Percentiles rank a stretch among this genome's conserved stretches.
These are phyloP conservation scores for Denticeps clupeoides DNA, from an alignment of 2,797 vertebrate genomes.

Conservation along the genomic window DNA sequence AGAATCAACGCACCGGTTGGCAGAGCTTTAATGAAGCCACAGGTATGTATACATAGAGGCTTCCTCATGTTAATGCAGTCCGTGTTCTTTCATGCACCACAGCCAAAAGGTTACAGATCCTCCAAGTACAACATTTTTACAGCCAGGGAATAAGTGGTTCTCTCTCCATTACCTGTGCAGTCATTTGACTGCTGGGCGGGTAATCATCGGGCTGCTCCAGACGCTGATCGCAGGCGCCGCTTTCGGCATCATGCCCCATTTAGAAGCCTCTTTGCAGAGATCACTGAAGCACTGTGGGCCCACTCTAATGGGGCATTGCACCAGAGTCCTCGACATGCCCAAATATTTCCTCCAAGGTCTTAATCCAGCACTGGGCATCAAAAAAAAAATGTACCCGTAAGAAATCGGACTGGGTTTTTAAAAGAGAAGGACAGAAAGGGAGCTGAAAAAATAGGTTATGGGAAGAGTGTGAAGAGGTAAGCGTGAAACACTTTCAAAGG, in stretches of 20 bases:
- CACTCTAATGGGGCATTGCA: constrained; percentile 46
- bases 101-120: constrained; percentile 49
- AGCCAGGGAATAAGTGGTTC: constrained; percentile 41
- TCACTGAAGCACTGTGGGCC: constrained; percentile 42
- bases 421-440: too few relatives aligned
- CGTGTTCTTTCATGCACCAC: constrained; percentile 41
- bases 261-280: constrained; percentile 41
- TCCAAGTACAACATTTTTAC: constrained; percentile 40
- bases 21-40: constrained; percentile 28
- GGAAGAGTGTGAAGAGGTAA: too few relatives aligned
- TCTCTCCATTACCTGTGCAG: constrained; percentile 52
- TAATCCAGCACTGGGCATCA: constrained; percentile 26
- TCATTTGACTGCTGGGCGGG: constrained; percentile 47
- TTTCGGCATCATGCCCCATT: constrained; percentile 37
- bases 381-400: constrained; percentile 37
- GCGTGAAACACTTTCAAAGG: too few relatives aligned
- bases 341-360: constrained; percentile 25
- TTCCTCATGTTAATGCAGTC: constrained; percentile 39
- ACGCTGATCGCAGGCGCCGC: constrained; percentile 25
- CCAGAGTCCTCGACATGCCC: constrained; percentile 13
- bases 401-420: constrained; percentile 19
- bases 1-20: constrained; percentile 21
- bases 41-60: constrained; percentile 15
- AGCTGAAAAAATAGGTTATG: too few relatives aligned
- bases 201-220: constrained; percentile 35